Percentiles rank a stretch among this genome's conserved stretches.
Evolutionary conservation across 2,113 vertebrate species (phyloP).

Genomic region (Oceanites oceanicus): DNA sequence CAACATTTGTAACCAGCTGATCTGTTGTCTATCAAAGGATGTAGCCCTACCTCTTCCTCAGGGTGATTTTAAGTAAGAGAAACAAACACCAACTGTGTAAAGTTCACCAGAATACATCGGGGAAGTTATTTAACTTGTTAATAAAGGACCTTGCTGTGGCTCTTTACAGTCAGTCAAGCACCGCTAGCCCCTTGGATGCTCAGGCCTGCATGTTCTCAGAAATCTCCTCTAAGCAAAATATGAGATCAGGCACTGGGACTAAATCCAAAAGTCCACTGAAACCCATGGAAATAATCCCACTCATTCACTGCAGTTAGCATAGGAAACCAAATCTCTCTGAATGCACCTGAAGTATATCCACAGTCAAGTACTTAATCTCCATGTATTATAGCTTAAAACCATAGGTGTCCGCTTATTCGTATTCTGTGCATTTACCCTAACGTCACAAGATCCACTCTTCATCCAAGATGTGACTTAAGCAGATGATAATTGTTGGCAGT

Average conservation of each 20-base stretch:
- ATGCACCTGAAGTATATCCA: background rate
- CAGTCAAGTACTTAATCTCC: background rate
- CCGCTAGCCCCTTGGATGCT: background rate
- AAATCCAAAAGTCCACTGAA: background rate
- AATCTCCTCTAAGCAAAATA: background rate
- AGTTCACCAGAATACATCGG: background rate
- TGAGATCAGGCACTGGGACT: background rate
- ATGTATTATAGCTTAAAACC: background rate
- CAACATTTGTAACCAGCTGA: background rate
- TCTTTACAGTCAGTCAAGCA: background rate
- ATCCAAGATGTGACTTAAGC: conserved; percentile 39
- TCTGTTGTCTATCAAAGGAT: background rate
- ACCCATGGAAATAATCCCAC: background rate
- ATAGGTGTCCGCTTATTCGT: background rate
- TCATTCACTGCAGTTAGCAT: background rate
- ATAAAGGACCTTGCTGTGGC: background rate
- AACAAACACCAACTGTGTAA: background rate
- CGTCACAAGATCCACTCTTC: background rate
- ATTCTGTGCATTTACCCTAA: background rate
- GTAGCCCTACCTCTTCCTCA: background rate
- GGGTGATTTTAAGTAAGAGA: background rate
- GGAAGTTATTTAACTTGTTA: background rate
- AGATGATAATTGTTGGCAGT: conserved; percentile 27
- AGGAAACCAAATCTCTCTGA: background rate
- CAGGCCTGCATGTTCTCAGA: background rate